Percentiles rank a stretch among this genome's conserved stretches.
These are phyloP conservation scores for Tenthredo livida DNA, from an alignment of 2,888 invertebrate species.

Conservation along the genomic window DNA sequence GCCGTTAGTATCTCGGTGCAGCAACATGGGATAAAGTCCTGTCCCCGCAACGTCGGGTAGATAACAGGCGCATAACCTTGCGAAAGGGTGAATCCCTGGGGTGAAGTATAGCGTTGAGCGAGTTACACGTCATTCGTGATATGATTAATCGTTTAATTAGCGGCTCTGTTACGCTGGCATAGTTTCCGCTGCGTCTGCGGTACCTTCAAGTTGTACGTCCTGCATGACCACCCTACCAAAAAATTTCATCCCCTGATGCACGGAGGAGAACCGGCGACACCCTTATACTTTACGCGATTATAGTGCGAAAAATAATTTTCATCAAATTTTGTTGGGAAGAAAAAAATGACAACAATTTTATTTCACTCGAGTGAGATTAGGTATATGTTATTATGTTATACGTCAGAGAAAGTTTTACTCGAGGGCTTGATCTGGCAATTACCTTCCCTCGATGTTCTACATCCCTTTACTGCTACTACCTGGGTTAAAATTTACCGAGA, in stretches of 20 bases:
- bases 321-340: background rate
- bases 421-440: background rate
- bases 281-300: background rate
- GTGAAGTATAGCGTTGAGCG: slow-evolving; percentile 25
- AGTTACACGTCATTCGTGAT: slow-evolving; percentile 72
- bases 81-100: slow-evolving; percentile 32
- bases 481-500: background rate
- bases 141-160: slow-evolving; percentile 78
- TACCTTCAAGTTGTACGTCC: background rate
- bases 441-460: background rate
- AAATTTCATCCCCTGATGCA: slow-evolving; percentile 11
- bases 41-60: slow-evolving; percentile 24
- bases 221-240: slow-evolving; percentile 14
- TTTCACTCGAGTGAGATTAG: background rate
- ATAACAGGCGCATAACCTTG: slow-evolving; percentile 44
- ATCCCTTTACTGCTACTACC: background rate
- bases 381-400: too few species aligned
- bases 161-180: slow-evolving; percentile 74
- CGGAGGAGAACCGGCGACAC: background rate
- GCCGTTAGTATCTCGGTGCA: slow-evolving; percentile 31
- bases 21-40: slow-evolving; percentile 14
- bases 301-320: background rate
- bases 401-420: background rate
- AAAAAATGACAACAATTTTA: background rate
- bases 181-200: slow-evolving; percentile 65